phyloP scores from a whole-genome alignment of 2,113 vertebrate genomes.

The Egretta garzetta region DNA sequence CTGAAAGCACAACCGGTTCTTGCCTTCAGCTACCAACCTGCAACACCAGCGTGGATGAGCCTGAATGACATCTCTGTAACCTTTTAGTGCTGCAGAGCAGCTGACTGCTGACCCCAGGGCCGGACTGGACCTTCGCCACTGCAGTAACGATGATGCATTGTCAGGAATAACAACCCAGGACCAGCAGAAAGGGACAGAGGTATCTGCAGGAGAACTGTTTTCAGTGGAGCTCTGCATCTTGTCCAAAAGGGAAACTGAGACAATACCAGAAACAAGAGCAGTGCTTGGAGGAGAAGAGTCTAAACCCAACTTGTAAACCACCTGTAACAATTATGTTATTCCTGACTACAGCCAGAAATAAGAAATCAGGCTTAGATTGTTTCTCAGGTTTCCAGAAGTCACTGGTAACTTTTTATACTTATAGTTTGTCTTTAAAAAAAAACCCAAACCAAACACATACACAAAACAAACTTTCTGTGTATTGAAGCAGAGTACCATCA shows the following conservation, averaged over 20 bases:
- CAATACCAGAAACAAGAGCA: background rate
- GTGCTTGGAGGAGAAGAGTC: background rate
- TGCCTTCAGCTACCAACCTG: background rate
- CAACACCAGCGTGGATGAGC: accelerated
- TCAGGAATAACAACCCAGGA: accelerated
- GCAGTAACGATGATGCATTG: accelerated
- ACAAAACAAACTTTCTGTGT: background rate
- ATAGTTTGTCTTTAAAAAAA: background rate
- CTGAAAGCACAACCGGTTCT: background rate
- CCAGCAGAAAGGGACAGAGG: background rate
- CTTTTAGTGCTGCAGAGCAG: background rate
- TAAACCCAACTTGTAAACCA: background rate
- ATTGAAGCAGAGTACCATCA: background rate
- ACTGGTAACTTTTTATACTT: background rate
- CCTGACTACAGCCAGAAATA: background rate
- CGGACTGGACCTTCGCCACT: background rate
- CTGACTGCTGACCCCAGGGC: background rate
- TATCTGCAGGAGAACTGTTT: background rate
- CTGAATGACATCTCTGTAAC: background rate
- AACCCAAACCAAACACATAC: background rate
- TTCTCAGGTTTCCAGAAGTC: background rate
- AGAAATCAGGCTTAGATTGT: background rate
- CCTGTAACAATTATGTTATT: background rate
- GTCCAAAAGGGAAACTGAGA: background rate
- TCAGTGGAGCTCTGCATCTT: background rate